Base-by-base conservation (phyloP, 2,888 invertebrate species). In the Fragum whitleyi region DNA sequence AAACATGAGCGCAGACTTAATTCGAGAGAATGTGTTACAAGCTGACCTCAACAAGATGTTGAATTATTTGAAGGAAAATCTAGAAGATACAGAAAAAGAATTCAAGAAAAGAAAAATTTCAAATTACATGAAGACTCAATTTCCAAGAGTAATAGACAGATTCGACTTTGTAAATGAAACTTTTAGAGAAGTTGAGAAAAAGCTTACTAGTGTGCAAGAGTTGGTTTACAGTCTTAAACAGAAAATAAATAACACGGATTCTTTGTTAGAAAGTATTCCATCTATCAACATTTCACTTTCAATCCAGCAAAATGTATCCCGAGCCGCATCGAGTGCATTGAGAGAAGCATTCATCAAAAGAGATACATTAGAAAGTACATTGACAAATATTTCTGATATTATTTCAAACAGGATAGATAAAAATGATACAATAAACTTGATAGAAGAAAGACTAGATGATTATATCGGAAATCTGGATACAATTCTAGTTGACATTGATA, bases 101-200 rank as follows among this genome's bases (percentile, higher is more conserved):
- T 21, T 69, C 2, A 69, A 69, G n/a, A 14, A 69, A 19, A 77
- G 72, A 28, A 74, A 78, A 69, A 81, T 81, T 16, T 28, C 32
- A 21, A 70, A 79, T 21, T 83, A 70, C 32, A 77, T 83, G 11
- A 69, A 76, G 61, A 51, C 69, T 23, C 55, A 76, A 23, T 83
- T 83, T 47, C 82, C 82, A 21, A 70, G 26, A 21, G 39, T 83
- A 1, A 28, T 77, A 14, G 68, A 78, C 21, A 62, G 65, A 69
- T 72, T 65, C 55, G 59, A 72, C n/a, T 21, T 68, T 53, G 68
- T 78, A 1, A 81, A 81, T 39, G 23, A 68, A 19, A 71, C 75
- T 6, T 21, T 81, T 6, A 67, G 11, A 55, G 36, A 32, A n/a
- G 55, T 32, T 23, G 26, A 21, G 11, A 21, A 36, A 7, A 11